Evolutionary conservation across 92 coral and sea anemone genomes (phyloP), one percentile per base, ranked within the genome.

Genomic region (Epizoanthus ramosus): DNA sequence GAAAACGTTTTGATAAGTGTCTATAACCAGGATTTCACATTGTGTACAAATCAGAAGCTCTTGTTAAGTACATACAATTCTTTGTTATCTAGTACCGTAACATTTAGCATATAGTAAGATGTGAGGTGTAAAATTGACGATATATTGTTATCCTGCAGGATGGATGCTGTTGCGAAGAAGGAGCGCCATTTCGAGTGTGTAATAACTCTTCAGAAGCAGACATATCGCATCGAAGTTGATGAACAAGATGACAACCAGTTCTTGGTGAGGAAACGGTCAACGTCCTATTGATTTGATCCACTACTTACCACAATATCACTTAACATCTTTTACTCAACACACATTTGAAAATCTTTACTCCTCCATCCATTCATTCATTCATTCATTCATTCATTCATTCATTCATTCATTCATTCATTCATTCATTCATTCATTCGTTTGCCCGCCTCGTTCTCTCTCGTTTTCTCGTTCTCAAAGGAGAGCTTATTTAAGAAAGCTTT

Each of bases 111-210:
- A 28, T 28, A 28, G 1, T 50, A 10, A 79, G 10, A 41, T 0
- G 22, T n/a, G 19, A 31, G 17, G 16, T 63, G 31, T 64, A 39
- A 14, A 39, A 35, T 23, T 25, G 1, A 59, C 0, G 9, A 47
- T 10, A 9, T n/a, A 6, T 41, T 63, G 22, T 37, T 74, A 13
- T 16, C 23, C 25, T 43, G 13, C 21, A 92, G 97, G 81, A 85
- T 87, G 39, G 86, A 88, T 50, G 97, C 97, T 6, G 97, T 92
- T 18, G 79, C 90, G 17, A 87, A 86, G 75, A 80, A 65, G 56
- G 88, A 86, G 60, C 74, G 73, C 2, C 19, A 79, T 22, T 93
- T 93, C 86, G 97, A 93, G 45, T 85, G 92, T 15, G 89, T 93
- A 17, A 63, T 91, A 3, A 88, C 89, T n/a, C 61, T 93, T 33